A percentile compares a stretch with the other conserved stretches of the same genome.
phyloP scores from a whole-genome alignment of 2,797 vertebrate genomes.

The Lagocephalus sceleratus region DNA sequence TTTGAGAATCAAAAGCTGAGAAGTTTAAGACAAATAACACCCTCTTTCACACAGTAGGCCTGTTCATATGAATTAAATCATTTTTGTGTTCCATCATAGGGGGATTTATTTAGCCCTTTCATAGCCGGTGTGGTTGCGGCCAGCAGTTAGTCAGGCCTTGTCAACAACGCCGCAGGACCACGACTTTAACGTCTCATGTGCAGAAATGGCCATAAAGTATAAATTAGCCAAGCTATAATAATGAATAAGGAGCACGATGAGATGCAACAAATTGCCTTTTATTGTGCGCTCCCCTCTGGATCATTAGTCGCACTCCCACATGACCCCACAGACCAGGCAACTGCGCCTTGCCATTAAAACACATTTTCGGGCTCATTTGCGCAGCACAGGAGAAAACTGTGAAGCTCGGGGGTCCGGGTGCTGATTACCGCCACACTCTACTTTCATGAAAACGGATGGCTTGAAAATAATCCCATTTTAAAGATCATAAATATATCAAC shows the following conservation, averaged over 20 bases:
- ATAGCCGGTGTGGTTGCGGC: slow-evolving; percentile 36
- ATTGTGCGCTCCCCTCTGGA: slow-evolving; percentile 49
- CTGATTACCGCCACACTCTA: slow-evolving; percentile 56
- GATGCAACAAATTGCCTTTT: slow-evolving; percentile 54
- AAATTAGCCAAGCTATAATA: slow-evolving; percentile 48
- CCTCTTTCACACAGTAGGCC: slow-evolving; percentile 41
- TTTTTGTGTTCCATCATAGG: slow-evolving; percentile 16
- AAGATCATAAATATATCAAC: slow-evolving; percentile 61
- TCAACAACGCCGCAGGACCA: slow-evolving; percentile 29
- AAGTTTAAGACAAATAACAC: slow-evolving; percentile 56
- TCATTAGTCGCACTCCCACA: slow-evolving; percentile 61
- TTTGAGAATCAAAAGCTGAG: slow-evolving; percentile 50
- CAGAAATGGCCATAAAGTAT: slow-evolving; percentile 28
- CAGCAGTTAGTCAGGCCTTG: slow-evolving; percentile 30
- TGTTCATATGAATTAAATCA: slow-evolving; percentile 47
- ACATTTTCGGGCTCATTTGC: slow-evolving; percentile 68
- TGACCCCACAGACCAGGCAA: slow-evolving; percentile 56
- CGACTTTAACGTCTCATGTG: slow-evolving; percentile 27
- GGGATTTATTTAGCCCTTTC: slow-evolving; percentile 33
- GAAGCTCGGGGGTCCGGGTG: slow-evolving; percentile 37
- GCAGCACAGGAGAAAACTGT: slow-evolving; percentile 48
- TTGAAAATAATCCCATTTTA: slow-evolving; percentile 69
- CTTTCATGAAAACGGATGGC: slow-evolving; percentile 60
- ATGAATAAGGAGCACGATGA: slow-evolving; percentile 51
- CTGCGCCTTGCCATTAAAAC: slow-evolving; percentile 43